These are phyloP conservation scores for Cyanoliseus patagonus DNA, from an alignment of 2,113 vertebrate species.

Conservation along the genomic window DNA sequence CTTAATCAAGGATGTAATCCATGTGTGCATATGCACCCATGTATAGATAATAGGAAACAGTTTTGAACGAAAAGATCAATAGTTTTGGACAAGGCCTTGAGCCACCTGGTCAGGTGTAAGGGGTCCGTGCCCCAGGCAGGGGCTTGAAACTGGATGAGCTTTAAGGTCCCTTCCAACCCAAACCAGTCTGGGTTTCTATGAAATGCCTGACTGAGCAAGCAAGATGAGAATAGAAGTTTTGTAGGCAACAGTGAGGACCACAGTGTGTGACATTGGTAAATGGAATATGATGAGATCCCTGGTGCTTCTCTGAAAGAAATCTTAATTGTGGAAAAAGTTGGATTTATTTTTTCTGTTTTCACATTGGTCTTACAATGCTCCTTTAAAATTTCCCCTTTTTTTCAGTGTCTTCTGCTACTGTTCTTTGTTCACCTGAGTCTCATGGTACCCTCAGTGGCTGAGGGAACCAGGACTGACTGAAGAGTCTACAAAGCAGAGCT, in stretches of 20 bases:
- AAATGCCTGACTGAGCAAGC: neutral
- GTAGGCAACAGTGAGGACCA: neutral
- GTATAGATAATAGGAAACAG: neutral
- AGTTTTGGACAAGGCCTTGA: neutral
- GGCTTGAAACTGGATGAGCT: neutral
- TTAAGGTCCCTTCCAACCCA: neutral
- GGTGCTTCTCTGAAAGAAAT: neutral
- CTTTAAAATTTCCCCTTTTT: neutral
- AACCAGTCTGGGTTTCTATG: neutral
- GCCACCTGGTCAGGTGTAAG: neutral
- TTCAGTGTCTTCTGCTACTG: neutral
- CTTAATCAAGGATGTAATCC: neutral
- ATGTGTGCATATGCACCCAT: neutral
- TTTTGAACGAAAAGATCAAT: neutral
- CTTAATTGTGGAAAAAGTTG: neutral
- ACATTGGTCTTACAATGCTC: neutral
- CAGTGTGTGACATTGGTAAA: neutral
- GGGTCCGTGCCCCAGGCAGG: neutral
- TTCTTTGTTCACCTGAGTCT: constrained; percentile 11
- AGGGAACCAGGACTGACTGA: neutral
- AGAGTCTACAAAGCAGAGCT: constrained; percentile 38
- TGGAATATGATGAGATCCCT: neutral
- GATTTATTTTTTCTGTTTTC: neutral
- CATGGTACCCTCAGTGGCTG: neutral
- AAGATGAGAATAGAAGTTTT: neutral